phyloP scores from a whole-genome alignment of 2,797 vertebrate genomes.

The Buceros bicornis region DNA sequence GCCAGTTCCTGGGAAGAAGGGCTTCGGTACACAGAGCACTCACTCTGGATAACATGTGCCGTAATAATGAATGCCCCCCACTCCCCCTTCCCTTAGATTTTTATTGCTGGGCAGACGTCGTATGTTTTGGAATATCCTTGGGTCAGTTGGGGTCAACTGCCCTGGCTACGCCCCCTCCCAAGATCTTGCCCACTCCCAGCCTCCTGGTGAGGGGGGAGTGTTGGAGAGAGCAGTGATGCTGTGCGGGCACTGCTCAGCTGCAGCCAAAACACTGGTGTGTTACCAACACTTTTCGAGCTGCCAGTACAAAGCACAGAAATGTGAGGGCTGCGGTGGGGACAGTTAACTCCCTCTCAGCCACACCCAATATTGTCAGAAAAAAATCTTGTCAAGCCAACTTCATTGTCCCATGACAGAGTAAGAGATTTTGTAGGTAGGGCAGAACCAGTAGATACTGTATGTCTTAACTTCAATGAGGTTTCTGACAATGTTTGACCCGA shows the following conservation, averaged over 20 bases:
- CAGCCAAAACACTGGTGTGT: background rate
- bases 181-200: fast-evolving
- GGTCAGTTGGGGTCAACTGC: background rate
- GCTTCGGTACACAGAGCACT: background rate
- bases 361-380: background rate
- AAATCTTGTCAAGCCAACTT: background rate
- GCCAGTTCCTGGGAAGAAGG: background rate
- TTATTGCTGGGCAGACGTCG: background rate
- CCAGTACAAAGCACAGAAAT: background rate
- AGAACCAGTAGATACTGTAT: background rate
- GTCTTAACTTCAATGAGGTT: background rate
- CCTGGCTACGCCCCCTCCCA: background rate
- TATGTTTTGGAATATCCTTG: background rate
- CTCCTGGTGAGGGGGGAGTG: too few species aligned
- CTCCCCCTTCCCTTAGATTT: background rate
- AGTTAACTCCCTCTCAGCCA: background rate
- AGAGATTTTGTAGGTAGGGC: background rate
- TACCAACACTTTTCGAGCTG: background rate
- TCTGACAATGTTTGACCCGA: background rate
- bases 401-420: background rate
- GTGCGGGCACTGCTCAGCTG: background rate
- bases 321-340: background rate
- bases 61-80: fast-evolving
- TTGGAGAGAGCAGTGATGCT: background rate
- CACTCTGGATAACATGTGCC: background rate